Conservation (phyloP, 2,888 invertebrate genomes). For the Amphiduros pacificus region DNA sequence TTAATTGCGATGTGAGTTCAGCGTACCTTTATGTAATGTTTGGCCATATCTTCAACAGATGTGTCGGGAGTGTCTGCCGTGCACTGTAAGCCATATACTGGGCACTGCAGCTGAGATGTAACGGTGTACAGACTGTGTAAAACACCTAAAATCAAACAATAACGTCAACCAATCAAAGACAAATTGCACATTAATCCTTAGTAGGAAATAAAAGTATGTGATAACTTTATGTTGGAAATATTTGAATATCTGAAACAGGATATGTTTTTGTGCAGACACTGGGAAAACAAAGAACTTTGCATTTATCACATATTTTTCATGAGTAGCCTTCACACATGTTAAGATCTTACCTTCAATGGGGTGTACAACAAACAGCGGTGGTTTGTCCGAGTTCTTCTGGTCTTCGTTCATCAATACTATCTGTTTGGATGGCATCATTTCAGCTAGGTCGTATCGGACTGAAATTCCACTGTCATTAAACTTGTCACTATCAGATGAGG, state of each 20-base stretch:
- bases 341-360: constrained; percentile 54
- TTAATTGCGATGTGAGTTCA: no score
- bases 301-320: not conserved
- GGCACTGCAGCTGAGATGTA: constrained; percentile 73
- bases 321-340: not conserved
- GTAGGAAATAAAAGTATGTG: no score
- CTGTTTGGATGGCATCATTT: constrained; percentile 74
- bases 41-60: constrained; percentile 74
- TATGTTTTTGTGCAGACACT: not conserved
- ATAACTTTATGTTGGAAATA: no score
- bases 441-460: constrained; percentile 33
- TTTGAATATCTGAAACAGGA: no score
- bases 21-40: constrained; percentile 57
- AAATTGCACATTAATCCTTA: no score
- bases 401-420: constrained; percentile 65
- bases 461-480: constrained; percentile 25
- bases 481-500: not conserved
- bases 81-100: constrained; percentile 90
- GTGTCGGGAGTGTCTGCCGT: constrained; percentile 74
- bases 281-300: not conserved
- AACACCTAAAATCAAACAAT: constrained; percentile 29
- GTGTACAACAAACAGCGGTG: constrained; percentile 53
- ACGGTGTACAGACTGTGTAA: constrained; percentile 73
- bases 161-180: not conserved
- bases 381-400: constrained; percentile 1